A percentile compares a stretch with the other conserved stretches of the same genome.
Conservation (phyloP, 1,140 invertebrate species). For the Drosophila yakuba region DNA sequence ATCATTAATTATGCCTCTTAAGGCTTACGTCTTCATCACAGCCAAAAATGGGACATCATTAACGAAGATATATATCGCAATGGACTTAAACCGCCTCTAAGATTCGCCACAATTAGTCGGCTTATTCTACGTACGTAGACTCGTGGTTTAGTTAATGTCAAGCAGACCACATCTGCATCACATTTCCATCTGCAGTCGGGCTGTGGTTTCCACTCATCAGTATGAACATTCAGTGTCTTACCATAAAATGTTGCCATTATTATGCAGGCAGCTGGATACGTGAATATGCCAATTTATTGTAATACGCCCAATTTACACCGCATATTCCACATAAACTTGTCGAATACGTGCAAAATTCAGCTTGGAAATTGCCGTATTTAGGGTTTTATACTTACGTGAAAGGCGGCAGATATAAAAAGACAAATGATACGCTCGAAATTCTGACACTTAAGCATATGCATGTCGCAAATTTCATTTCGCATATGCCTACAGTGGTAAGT, state of each 20-base stretch:
- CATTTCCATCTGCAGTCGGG: conserved; percentile 4
- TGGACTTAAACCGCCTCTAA: not conserved
- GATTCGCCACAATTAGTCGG: conserved; percentile 23
- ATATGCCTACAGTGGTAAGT: conserved; percentile 3
- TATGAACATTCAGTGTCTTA: conserved; percentile 5
- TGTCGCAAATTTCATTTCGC: too few relatives aligned
- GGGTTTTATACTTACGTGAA: not conserved
- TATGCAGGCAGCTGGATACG: conserved; percentile 28
- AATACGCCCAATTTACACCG: conserved; percentile 43
- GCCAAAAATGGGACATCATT: conserved; percentile 4
- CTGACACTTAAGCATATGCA: conserved; percentile 50
- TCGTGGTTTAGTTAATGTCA: conserved; percentile 9
- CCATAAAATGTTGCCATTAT: conserved; percentile 21
- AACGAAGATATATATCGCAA: conserved; percentile 18
- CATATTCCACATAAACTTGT: conserved; percentile 32
- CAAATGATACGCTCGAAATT: conserved; percentile 34
- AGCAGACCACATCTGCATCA: conserved; percentile 16
- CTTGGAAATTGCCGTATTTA: conserved; percentile 19
- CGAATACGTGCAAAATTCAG: conserved; percentile 40
- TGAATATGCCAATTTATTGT: conserved; percentile 49
- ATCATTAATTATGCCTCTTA: conserved; percentile 40
- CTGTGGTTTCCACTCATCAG: conserved; percentile 7
- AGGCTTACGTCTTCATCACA: not conserved
- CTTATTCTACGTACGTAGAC: conserved; percentile 2
- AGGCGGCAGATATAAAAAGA: conserved; percentile 34